A percentile compares a stretch with the other conserved stretches of the same genome.
Evolutionary conservation across 2,113 vertebrate genomes (phyloP).

Genomic region (Chelonoidis abingdonii): DNA sequence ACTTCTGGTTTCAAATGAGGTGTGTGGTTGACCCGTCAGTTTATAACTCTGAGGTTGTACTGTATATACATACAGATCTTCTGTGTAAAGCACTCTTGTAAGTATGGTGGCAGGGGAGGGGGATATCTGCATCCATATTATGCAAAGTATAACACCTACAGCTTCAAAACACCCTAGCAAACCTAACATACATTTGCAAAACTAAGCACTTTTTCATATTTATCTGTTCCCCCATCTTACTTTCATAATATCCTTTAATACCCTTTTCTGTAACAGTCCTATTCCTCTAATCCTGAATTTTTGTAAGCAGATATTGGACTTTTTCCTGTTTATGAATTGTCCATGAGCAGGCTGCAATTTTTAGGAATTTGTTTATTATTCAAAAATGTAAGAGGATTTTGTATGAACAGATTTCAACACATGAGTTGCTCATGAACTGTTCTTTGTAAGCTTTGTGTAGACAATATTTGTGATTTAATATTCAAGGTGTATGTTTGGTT

Average conservation of each 20-base stretch:
- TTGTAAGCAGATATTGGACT: background rate
- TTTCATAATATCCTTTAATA: background rate
- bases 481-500: background rate
- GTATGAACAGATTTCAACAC: background rate
- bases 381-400: background rate
- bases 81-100: background rate
- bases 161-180: background rate
- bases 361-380: background rate
- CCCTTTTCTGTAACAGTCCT: background rate
- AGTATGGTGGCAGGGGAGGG: background rate
- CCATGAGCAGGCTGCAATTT: background rate
- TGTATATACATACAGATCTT: background rate
- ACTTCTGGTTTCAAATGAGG: no score
- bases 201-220: background rate
- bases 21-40: no score
- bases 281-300: background rate
- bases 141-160: background rate
- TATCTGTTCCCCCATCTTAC: fast-evolving
- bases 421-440: background rate
- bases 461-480: background rate
- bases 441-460: background rate
- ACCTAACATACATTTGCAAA: background rate
- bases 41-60: background rate
- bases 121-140: fast-evolving
- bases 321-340: background rate